Conservation (phyloP, 2,888 invertebrate genomes). For the Muscina levida region DNA sequence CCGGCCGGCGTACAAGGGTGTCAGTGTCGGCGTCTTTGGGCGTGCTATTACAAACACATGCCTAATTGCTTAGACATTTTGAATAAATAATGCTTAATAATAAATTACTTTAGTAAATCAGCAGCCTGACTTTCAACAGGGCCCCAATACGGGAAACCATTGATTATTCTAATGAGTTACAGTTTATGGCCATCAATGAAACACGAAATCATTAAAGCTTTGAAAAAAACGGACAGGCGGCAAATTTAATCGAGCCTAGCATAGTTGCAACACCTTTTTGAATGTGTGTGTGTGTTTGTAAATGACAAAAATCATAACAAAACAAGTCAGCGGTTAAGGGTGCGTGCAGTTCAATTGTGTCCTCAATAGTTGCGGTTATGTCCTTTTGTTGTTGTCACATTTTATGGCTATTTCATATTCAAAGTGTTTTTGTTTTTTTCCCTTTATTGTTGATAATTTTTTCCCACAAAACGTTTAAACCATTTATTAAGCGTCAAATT, state of each 20-base stretch:
- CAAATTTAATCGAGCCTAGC: too few species aligned
- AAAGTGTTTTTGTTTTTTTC: too few species aligned
- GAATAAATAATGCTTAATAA: conserved; percentile 47
- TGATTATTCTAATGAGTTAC: conserved; percentile 27
- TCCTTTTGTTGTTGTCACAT: not conserved
- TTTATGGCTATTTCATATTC: not conserved
- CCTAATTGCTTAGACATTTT: conserved; percentile 55
- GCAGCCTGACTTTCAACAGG: not conserved
- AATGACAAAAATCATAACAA: too few species aligned
- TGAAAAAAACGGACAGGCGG: not conserved
- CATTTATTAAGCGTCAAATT: too few species aligned
- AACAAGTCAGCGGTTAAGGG: too few species aligned
- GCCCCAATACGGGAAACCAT: not conserved
- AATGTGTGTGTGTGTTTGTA: not conserved
- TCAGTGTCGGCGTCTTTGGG: not conserved
- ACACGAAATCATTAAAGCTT: not conserved
- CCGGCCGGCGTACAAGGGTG: not conserved
- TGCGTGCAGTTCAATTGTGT: too few species aligned
- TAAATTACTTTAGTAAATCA: conserved; percentile 46
- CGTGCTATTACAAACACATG: conserved; percentile 55
- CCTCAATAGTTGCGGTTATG: too few species aligned
- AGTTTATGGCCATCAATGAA: not conserved
- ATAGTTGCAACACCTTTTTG: too few species aligned
- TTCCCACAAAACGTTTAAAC: not conserved
- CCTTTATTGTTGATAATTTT: not conserved